phyloP scores from a whole-genome alignment of 1,140 invertebrate genomes.

The Ephestia elutella region DNA sequence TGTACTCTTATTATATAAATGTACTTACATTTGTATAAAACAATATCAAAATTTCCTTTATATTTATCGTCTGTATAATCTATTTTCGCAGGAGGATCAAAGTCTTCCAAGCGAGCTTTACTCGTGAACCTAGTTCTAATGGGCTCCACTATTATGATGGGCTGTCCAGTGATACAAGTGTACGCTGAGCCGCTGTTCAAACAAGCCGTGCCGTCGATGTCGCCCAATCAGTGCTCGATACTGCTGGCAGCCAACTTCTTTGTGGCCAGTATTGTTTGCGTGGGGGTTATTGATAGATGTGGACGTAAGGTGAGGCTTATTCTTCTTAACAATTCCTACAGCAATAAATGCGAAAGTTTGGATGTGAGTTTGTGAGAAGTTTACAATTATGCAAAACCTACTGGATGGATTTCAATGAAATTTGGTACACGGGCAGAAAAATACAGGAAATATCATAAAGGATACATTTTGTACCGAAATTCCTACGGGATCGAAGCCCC shows the following conservation, averaged over 20 bases:
- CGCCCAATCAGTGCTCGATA: conserved; percentile 48
- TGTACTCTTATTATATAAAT: no score
- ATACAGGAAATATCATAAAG: no score
- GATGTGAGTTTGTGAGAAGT: no score
- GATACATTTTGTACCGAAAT: no score
- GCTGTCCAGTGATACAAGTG: conserved; percentile 50
- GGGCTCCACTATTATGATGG: conserved; percentile 44
- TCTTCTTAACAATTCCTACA: no score
- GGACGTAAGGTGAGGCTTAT: conserved; percentile 57
- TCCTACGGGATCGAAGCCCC: no score
- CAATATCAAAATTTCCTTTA: no score
- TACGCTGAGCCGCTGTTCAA: conserved; percentile 56
- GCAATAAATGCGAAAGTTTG: no score
- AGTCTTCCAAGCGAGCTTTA: conserved; percentile 48
- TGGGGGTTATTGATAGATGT: conserved; percentile 40
- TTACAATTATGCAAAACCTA: no score
- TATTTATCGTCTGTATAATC: conserved; percentile 7
- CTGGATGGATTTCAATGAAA: no score
- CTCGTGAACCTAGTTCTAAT: conserved; percentile 36
- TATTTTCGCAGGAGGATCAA: conserved; percentile 54
- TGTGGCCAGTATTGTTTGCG: conserved; percentile 36
- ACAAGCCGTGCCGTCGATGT: conserved; percentile 50
- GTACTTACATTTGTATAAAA: no score
- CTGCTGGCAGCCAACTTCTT: conserved; percentile 47
- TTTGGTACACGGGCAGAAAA: no score